phyloP scores from a whole-genome alignment of 1,140 invertebrate genomes.

The Papilio polyxenes region DNA sequence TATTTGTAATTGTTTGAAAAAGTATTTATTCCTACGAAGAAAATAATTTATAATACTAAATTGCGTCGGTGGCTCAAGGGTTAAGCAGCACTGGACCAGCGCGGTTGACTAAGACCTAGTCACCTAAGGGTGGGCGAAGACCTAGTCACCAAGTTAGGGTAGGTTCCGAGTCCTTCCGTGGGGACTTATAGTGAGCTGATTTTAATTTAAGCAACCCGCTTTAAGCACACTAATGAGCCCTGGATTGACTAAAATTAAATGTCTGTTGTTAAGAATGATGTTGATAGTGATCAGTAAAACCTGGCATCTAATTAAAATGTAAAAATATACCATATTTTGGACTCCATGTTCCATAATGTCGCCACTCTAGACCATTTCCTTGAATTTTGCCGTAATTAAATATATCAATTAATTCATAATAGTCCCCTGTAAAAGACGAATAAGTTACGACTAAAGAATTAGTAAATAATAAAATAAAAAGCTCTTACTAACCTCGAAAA shows the following conservation, averaged over 20 bases:
- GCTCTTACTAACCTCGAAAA: constrained; percentile 47
- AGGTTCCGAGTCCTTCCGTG: too few species aligned
- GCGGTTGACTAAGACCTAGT: too few species aligned
- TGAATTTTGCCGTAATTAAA: constrained; percentile 71
- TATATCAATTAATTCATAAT: constrained; percentile 55
- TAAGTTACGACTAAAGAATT: neutral
- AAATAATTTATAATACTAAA: constrained; percentile 22
- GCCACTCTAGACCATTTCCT: constrained; percentile 64
- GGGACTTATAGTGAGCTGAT: too few species aligned
- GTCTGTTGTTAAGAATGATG: neutral
- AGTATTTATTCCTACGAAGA: constrained; percentile 58
- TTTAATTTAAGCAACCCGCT: too few species aligned
- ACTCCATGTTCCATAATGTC: constrained; percentile 55
- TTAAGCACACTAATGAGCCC: too few species aligned
- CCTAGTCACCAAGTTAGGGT: too few species aligned
- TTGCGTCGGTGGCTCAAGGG: too few species aligned
- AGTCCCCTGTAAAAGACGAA: constrained; percentile 42
- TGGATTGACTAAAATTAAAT: too few species aligned
- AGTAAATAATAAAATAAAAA: neutral
- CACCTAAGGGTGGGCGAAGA: too few species aligned
- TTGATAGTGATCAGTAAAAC: neutral
- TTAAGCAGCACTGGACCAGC: too few species aligned
- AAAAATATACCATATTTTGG: constrained; percentile 45
- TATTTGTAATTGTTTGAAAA: constrained; percentile 60
- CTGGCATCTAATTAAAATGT: neutral